phyloP scores from a whole-genome alignment of 2,113 vertebrate genomes.

The Origma solitaria region DNA sequence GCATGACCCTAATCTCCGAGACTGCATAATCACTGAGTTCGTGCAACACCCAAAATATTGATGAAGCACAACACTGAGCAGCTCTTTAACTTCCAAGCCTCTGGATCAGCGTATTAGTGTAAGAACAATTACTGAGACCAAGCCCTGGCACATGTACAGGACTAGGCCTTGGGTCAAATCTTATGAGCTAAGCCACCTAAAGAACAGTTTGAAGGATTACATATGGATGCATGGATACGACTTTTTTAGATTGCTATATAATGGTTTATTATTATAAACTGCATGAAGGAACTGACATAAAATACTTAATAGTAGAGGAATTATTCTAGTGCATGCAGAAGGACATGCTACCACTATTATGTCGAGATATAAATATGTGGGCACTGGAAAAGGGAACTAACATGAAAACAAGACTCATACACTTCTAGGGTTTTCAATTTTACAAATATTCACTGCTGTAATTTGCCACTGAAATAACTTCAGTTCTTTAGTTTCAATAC shows the following conservation, averaged over 20 bases:
- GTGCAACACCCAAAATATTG: background rate
- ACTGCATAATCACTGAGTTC: background rate
- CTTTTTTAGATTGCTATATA: background rate
- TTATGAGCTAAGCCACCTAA: background rate
- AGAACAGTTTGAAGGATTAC: background rate
- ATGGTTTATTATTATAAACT: background rate
- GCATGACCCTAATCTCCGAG: background rate
- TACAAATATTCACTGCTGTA: background rate
- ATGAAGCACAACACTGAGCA: background rate
- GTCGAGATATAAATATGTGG: background rate
- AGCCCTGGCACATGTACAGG: background rate
- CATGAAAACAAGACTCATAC: background rate
- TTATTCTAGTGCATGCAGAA: background rate
- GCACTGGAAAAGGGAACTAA: background rate
- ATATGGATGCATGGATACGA: rapidly evolving
- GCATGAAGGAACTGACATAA: background rate
- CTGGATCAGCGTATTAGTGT: background rate
- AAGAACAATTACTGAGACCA: background rate
- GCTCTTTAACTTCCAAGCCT: background rate
- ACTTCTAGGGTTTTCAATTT: background rate
- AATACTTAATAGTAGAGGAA: background rate
- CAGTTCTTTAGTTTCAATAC: background rate
- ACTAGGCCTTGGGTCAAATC: background rate
- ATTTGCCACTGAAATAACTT: background rate
- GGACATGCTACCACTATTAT: background rate